These are phyloP conservation scores for Tapirus indicus DNA, from an alignment of 2,797 vertebrate genomes.

Conservation along the genomic window DNA sequence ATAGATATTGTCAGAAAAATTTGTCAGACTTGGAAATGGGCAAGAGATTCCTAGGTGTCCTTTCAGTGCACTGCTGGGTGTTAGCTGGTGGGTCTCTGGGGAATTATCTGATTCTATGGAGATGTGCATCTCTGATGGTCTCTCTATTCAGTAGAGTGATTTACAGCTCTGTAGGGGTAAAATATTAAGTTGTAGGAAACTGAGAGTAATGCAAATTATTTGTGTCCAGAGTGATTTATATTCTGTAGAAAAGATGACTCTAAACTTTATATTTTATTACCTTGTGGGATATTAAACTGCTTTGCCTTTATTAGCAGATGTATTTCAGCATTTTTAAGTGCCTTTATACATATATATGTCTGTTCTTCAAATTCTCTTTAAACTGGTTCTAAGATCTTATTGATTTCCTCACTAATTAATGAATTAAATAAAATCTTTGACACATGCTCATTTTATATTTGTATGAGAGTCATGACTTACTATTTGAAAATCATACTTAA, in stretches of 20 bases:
- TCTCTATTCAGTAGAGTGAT: background rate
- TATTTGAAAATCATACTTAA: slow-evolving; percentile 19
- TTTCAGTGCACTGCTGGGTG: background rate
- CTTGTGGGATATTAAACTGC: background rate
- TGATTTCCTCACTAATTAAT: background rate
- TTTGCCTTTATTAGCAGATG: slow-evolving; percentile 14
- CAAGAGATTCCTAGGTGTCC: background rate
- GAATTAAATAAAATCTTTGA: slow-evolving; percentile 15
- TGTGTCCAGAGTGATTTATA: background rate
- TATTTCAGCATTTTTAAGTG: background rate
- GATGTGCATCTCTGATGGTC: background rate
- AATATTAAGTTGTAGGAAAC: slow-evolving; percentile 14
- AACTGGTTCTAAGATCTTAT: background rate
- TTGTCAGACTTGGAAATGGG: background rate
- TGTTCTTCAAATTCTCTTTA: background rate
- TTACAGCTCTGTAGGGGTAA: background rate
- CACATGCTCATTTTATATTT: background rate
- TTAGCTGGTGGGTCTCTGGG: background rate
- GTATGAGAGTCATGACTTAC: background rate
- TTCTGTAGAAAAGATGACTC: background rate
- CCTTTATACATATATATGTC: background rate
- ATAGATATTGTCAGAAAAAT: background rate
- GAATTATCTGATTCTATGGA: background rate
- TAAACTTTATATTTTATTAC: slow-evolving; percentile 23
- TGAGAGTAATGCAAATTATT: background rate